These are phyloP conservation scores for Phataginus tetradactyla DNA, from an alignment of 2,797 vertebrate species.

Conservation along the genomic window DNA sequence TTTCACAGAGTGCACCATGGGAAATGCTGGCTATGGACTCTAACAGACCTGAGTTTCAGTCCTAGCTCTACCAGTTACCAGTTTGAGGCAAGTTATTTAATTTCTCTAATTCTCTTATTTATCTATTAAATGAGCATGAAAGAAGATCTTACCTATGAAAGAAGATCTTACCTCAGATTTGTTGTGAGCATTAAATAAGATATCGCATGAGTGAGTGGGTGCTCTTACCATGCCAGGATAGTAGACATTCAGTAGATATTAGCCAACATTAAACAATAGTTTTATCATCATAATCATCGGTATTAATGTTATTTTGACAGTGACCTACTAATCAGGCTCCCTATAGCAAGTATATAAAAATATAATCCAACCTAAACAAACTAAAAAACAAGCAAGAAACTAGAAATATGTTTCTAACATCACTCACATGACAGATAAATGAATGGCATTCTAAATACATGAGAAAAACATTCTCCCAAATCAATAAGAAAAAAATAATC, in stretches of 20 bases:
- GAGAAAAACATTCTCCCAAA: not conserved
- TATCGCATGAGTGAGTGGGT: not conserved
- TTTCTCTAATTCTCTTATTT: slow-evolving; percentile 1
- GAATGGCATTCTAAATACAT: not conserved
- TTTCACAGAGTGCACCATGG: not conserved
- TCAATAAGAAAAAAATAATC: not conserved
- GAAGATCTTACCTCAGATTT: not conserved
- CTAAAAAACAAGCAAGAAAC: slow-evolving; percentile 31
- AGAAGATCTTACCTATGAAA: not conserved
- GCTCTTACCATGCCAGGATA: not conserved
- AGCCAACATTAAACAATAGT: slow-evolving; percentile 28
- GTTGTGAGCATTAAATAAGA: slow-evolving; percentile 19
- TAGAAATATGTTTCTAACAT: slow-evolving; percentile 35
- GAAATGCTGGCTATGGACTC: not conserved
- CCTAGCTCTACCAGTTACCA: not conserved
- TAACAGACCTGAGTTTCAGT: not conserved
- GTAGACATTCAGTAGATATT: slow-evolving; percentile 18
- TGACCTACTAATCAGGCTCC: not conserved
- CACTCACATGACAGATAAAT: not conserved
- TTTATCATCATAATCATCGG: not conserved
- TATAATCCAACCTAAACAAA: not conserved
- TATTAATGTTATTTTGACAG: slow-evolving; percentile 40
- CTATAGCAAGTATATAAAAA: not conserved
- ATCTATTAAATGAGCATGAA: not conserved
- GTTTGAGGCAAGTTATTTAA: not conserved